Evolutionary conservation across 2,113 vertebrate genomes (phyloP).

Genomic region (Grammomys surdaster): DNA sequence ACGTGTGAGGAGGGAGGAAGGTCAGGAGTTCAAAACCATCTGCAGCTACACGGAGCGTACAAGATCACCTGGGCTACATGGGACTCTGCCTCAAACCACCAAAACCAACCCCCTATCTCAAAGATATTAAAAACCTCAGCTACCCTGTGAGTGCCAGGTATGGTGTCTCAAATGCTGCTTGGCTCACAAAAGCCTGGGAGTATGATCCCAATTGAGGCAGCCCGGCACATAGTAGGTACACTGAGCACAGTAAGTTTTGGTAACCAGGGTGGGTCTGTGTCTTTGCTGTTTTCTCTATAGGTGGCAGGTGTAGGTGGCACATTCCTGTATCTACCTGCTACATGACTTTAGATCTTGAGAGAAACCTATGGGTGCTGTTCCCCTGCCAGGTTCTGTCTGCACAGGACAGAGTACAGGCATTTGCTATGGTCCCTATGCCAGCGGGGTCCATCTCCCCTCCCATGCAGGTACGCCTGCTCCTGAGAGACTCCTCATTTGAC

Average conservation of each 20-base stretch:
- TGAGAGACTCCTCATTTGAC: not conserved
- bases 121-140: too few species aligned
- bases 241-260: not conserved
- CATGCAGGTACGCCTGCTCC: not conserved
- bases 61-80: not conserved
- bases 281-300: not conserved
- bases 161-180: rapidly evolving
- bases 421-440: not conserved
- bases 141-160: not conserved
- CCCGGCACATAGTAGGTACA: too few species aligned
- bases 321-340: not conserved
- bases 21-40: not conserved
- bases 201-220: not conserved
- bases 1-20: not conserved
- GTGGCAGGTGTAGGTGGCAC: not conserved
- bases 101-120: not conserved
- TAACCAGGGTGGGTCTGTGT: not conserved
- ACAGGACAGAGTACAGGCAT: not conserved
- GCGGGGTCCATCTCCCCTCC: not conserved
- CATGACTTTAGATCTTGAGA: not conserved
- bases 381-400: not conserved
- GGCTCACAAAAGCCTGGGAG: rapidly evolving
- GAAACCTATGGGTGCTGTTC: not conserved
- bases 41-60: not conserved
- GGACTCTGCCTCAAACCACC: not conserved